Base-by-base conservation (phyloP, 2,797 vertebrate species). In the Malacoctenus gilli region DNA sequence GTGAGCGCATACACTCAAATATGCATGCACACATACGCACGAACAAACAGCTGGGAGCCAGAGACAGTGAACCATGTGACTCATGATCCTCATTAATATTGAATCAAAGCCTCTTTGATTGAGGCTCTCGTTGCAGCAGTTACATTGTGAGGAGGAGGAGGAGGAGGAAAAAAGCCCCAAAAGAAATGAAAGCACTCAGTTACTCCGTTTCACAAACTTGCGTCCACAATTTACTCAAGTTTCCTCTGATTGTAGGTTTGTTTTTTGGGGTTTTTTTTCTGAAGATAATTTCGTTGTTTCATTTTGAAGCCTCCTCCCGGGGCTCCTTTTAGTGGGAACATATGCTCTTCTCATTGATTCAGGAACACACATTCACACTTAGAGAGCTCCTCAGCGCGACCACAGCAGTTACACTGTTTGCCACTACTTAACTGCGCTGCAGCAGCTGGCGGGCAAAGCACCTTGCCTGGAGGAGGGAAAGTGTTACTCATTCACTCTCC, bases 61-160 rank as follows among this genome's bases (percentile, higher is more conserved):
- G 83, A 80, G 89, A 84, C 77, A 52, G 64, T 72, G 53, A 57
- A 77, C 49, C 53, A 38, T 51, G 48, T 65, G 72, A 86, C 51
- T 81, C 71, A 85, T 65, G 53, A 79, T 74, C 51, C 51, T 85
- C 86, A 85, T 92, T 83, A 88, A 87, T 90, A 87, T 85, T 77
- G 68, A 82, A 88, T 84, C 57, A 67, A 57, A 68, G 50, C 10
- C 22, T 72, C 46, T 77, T 64, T 69, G 59, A 72, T 57, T 69
- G 48, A 64, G 46, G 32, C 14, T 57, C 34, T 49, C 43, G 39
- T 59, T 65, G 52, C 58, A 50, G 60, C 64, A 53, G 44, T 69
- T 41, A n/a, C 19, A 32, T 19, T 35, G 6, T 38, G 15, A 50
- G 49, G 36, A 3, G 42, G 46, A 25, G 19, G 14, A 5, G 32